Percentiles rank a stretch among this genome's conserved stretches.
Conservation (phyloP, 2,113 vertebrate species). For the Archilochus colubris region DNA sequence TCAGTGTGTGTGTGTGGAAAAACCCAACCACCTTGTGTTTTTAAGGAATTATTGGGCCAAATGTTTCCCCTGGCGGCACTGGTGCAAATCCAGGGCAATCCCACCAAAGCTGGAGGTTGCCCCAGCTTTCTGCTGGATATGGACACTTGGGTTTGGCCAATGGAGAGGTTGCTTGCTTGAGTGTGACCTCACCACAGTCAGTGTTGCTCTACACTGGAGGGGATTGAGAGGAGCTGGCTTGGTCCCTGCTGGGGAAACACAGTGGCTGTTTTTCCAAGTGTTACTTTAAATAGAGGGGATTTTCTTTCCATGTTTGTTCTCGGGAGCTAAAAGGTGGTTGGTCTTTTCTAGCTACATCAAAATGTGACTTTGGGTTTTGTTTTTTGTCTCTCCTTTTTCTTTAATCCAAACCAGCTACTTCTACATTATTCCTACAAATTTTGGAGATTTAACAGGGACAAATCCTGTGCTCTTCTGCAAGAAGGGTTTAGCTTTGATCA, state of each 20-base stretch:
- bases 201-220: background rate
- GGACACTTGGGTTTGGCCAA: background rate
- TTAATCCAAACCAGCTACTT: background rate
- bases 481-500: background rate
- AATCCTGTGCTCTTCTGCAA: background rate
- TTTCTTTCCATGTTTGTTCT: conserved; percentile 27
- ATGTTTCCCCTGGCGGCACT: background rate
- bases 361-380: background rate
- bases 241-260: background rate
- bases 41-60: background rate
- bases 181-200: background rate
- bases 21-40: background rate
- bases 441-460: background rate
- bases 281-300: conserved; percentile 8
- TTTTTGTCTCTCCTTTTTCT: background rate
- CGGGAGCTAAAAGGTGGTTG: background rate
- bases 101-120: background rate
- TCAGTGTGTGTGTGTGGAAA: background rate
- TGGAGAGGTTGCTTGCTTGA: background rate
- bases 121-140: background rate
- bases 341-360: background rate
- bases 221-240: conserved; percentile 19
- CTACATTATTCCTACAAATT: background rate
- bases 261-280: background rate
- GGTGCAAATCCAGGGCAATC: conserved; percentile 39